Evolutionary conservation across 1,140 invertebrate genomes (phyloP).

Genomic region (Lethrus apterus): DNA sequence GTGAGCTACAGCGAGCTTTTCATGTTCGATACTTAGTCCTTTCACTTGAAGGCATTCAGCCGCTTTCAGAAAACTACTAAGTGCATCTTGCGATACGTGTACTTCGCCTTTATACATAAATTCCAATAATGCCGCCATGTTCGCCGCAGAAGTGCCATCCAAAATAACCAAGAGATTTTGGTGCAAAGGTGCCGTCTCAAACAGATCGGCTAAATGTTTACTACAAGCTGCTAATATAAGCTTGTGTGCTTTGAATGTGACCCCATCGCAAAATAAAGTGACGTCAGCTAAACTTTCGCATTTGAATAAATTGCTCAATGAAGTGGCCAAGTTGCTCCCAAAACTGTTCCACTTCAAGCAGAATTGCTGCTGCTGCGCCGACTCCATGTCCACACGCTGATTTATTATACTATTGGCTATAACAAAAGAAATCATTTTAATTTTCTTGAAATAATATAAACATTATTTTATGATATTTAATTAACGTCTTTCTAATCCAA

Average conservation of each 20-base stretch:
- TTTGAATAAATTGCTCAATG: constrained; percentile 82
- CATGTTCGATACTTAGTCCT: constrained; percentile 70
- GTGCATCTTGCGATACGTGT: constrained; percentile 80
- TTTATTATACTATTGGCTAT: constrained; percentile 40
- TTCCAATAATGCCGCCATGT: constrained; percentile 83
- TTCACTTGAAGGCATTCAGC: constrained; percentile 83
- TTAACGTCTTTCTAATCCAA: too few species aligned
- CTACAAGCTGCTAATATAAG: constrained; percentile 88
- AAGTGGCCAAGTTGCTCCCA: constrained; percentile 78
- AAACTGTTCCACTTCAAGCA: constrained; percentile 90
- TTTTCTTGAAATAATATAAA: too few species aligned
- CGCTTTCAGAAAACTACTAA: constrained; percentile 83
- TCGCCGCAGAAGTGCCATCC: constrained; percentile 77
- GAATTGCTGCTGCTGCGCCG: constrained; percentile 75
- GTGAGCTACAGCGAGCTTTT: constrained; percentile 62
- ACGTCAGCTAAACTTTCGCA: constrained; percentile 84
- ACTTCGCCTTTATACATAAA: constrained; percentile 93
- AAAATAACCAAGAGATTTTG: constrained; percentile 79
- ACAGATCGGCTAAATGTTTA: constrained; percentile 87
- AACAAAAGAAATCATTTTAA: constrained; percentile 29
- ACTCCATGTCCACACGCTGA: constrained; percentile 60
- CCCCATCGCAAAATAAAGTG: constrained; percentile 82
- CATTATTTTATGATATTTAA: too few species aligned
- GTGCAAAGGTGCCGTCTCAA: constrained; percentile 77
- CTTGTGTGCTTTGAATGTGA: constrained; percentile 80